These are phyloP conservation scores for Celastrina argiolus DNA, from an alignment of 2,888 invertebrate genomes.

Conservation along the genomic window DNA sequence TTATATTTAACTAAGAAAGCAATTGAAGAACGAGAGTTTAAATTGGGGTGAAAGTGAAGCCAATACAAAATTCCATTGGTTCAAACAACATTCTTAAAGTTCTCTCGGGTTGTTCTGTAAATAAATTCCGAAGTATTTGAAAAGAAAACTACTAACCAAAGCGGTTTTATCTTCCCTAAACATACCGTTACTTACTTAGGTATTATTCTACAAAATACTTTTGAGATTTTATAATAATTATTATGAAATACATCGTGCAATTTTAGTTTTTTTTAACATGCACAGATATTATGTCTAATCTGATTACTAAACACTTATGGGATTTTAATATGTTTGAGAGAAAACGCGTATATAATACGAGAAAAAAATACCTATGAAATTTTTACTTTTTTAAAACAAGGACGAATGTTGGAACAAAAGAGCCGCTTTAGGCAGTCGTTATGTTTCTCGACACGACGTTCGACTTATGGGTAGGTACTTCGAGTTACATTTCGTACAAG, in stretches of 20 bases:
- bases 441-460: neutral
- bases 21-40: neutral
- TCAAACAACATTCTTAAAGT: neutral
- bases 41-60: neutral
- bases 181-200: neutral
- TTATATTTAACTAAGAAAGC: neutral
- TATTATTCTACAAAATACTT: too few species aligned
- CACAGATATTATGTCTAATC: too few species aligned
- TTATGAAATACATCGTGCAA: too few species aligned
- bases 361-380: too few species aligned
- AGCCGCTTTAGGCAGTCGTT: neutral
- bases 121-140: neutral
- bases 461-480: neutral
- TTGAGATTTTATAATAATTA: too few species aligned
- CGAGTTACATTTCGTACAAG: neutral
- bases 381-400: neutral
- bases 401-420: neutral
- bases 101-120: neutral
- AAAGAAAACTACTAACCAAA: constrained; percentile 4
- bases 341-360: too few species aligned
- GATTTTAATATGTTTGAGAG: too few species aligned
- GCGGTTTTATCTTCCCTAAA: neutral
- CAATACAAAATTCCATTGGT: constrained; percentile 5
- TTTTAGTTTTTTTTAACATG: too few species aligned
- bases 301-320: too few species aligned